Evolutionary conservation across 2,888 invertebrate genomes (phyloP).

Genomic region (Galerucella nymphaeae): DNA sequence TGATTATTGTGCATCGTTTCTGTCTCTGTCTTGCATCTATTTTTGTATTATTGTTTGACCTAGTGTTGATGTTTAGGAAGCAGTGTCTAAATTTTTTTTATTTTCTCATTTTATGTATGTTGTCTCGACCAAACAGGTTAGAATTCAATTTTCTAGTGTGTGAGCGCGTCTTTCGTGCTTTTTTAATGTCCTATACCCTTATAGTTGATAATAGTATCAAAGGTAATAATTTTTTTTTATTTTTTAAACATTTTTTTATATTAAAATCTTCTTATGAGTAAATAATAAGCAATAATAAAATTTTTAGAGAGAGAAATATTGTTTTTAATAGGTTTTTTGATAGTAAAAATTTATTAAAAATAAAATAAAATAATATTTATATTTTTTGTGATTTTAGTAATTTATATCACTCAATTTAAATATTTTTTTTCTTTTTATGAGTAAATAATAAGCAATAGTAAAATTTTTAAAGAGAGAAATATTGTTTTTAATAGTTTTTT

Average conservation of each 20-base stretch:
- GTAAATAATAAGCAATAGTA: no score
- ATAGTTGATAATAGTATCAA: constrained; percentile 37
- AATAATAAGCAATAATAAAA: no score
- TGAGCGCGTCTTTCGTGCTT: constrained; percentile 20
- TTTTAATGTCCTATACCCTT: constrained; percentile 40
- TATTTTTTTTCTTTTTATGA: background rate
- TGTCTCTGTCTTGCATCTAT: constrained; percentile 27
- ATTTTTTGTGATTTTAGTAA: no score
- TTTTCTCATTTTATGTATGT: constrained; percentile 27
- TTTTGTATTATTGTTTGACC: constrained; percentile 34
- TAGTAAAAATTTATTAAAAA: no score
- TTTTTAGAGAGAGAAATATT: no score
- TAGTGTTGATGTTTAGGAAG: constrained; percentile 38
- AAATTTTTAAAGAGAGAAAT: no score
- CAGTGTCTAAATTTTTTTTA: constrained; percentile 30
- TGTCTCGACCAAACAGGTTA: constrained; percentile 27
- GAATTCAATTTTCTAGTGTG: constrained; percentile 29
- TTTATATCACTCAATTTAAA: no score
- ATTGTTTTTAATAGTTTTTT: no score
- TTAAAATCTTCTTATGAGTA: no score
- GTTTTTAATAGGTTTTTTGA: no score
- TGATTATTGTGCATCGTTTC: constrained; percentile 13
- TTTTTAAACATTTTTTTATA: background rate
- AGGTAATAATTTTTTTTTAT: constrained; percentile 35
- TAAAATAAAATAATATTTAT: no score